These are phyloP conservation scores for Dufourea novaeangliae DNA, from an alignment of 1,140 invertebrate species.

Conservation along the genomic window DNA sequence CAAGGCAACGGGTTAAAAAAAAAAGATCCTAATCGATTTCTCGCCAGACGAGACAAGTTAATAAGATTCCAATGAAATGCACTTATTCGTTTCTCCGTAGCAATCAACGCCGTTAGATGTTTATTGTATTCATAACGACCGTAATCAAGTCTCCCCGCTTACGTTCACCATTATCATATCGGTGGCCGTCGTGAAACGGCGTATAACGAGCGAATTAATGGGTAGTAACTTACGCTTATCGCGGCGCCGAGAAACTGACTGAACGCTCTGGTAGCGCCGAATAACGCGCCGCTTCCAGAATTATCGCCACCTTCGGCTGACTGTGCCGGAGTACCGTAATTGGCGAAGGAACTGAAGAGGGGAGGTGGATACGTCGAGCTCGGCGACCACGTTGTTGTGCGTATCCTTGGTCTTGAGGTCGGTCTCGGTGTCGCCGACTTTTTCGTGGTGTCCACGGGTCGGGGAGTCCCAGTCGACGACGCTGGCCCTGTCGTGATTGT, in stretches of 20 bases:
- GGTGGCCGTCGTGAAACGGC: background rate
- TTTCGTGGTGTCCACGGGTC: slow-evolving; percentile 46
- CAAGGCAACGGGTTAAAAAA: too few species aligned
- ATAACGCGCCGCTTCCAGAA: slow-evolving; percentile 74
- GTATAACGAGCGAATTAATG: slow-evolving; percentile 4
- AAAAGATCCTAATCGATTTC: too few species aligned
- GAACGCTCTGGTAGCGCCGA: slow-evolving; percentile 87
- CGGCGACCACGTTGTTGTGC: slow-evolving; percentile 64
- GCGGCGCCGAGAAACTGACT: slow-evolving; percentile 88
- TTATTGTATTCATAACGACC: background rate
- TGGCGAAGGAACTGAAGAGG: slow-evolving; percentile 72
- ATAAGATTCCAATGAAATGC: background rate
- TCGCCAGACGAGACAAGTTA: too few species aligned
- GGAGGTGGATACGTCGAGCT: slow-evolving; percentile 79
- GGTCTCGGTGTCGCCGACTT: slow-evolving; percentile 60
- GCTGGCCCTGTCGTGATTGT: slow-evolving; percentile 29
- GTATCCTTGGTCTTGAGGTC: slow-evolving; percentile 44
- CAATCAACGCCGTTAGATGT: background rate
- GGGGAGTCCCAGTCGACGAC: background rate
- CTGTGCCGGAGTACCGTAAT: slow-evolving; percentile 51
- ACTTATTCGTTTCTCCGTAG: background rate
- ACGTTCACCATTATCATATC: background rate
- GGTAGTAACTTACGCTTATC: slow-evolving; percentile 83
- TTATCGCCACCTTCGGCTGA: slow-evolving; percentile 40
- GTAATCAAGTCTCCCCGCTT: background rate